These are phyloP conservation scores for Scortum barcoo DNA, from an alignment of 2,113 vertebrate genomes.

Conservation along the genomic window DNA sequence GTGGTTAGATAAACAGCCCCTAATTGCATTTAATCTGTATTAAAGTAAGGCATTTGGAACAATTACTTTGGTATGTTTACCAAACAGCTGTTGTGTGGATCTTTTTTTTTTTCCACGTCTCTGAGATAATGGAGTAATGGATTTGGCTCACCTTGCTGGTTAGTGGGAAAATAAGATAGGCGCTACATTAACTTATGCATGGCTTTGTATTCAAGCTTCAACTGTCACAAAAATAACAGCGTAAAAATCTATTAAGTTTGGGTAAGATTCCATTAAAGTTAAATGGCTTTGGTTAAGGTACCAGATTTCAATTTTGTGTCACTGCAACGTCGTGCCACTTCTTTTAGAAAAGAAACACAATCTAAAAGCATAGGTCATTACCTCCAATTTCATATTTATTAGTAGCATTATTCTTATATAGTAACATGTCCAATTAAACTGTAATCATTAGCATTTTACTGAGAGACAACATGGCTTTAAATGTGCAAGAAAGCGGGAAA, in stretches of 20 bases:
- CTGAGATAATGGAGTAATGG: slow-evolving; percentile 56
- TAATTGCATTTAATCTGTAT: slow-evolving; percentile 85
- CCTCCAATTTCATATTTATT: slow-evolving; percentile 6
- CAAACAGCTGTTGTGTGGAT: slow-evolving; percentile 80
- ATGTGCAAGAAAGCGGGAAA: neutral
- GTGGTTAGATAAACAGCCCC: slow-evolving; percentile 80
- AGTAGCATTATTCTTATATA: neutral
- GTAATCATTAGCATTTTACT: neutral
- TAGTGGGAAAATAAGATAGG: slow-evolving; percentile 60
- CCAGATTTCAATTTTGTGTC: slow-evolving; percentile 36
- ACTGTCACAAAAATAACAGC: slow-evolving; percentile 32
- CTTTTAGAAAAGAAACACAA: slow-evolving; percentile 21
- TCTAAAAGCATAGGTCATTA: slow-evolving; percentile 8
- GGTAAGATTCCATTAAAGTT: slow-evolving; percentile 39
- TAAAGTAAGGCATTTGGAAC: slow-evolving; percentile 80
- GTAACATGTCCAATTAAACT: slow-evolving; percentile 5
- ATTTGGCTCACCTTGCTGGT: slow-evolving; percentile 69
- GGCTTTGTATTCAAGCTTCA: slow-evolving; percentile 55
- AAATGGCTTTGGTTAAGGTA: slow-evolving; percentile 48
- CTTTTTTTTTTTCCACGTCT: slow-evolving; percentile 34
- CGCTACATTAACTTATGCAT: slow-evolving; percentile 63
- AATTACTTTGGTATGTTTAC: slow-evolving; percentile 82
- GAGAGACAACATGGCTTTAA: neutral
- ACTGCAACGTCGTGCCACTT: neutral
- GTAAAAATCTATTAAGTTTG: slow-evolving; percentile 55